phyloP scores from a whole-genome alignment of 2,888 invertebrate species.

The Choreutis nemorana region DNA sequence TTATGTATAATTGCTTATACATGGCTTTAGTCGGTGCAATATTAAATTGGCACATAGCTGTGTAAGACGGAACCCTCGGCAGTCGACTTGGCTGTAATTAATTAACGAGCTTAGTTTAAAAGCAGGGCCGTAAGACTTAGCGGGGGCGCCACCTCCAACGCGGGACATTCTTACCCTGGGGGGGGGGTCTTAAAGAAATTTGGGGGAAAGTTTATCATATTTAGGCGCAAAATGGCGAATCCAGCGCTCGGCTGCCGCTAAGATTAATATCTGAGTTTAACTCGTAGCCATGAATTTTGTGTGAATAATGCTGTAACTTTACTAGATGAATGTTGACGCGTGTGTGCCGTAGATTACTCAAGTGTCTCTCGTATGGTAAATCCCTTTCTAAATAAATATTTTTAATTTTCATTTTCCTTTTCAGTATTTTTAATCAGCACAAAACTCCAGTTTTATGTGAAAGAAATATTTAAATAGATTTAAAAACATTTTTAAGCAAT shows the following conservation, averaged over 20 bases:
- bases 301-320: conserved; percentile 50
- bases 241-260: conserved; percentile 57
- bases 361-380: no score
- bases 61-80: conserved; percentile 51
- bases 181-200: conserved; percentile 54
- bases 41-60: conserved; percentile 59
- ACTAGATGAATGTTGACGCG: no score
- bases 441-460: no score
- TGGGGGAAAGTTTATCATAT: conserved; percentile 67
- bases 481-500: no score
- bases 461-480: no score
- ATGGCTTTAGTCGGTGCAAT: conserved; percentile 33
- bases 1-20: no score
- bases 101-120: conserved; percentile 69
- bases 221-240: conserved; percentile 67
- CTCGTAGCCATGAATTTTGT: conserved; percentile 59
- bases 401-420: no score
- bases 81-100: conserved; percentile 65
- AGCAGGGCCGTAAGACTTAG: conserved; percentile 64
- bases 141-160: conserved; percentile 30
- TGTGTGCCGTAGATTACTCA: no score
- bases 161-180: conserved; percentile 31
- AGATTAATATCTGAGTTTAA: conserved; percentile 65
- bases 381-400: no score
- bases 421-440: no score